phyloP scores from a whole-genome alignment of 2,113 vertebrate species.

The Scomber scombrus region DNA sequence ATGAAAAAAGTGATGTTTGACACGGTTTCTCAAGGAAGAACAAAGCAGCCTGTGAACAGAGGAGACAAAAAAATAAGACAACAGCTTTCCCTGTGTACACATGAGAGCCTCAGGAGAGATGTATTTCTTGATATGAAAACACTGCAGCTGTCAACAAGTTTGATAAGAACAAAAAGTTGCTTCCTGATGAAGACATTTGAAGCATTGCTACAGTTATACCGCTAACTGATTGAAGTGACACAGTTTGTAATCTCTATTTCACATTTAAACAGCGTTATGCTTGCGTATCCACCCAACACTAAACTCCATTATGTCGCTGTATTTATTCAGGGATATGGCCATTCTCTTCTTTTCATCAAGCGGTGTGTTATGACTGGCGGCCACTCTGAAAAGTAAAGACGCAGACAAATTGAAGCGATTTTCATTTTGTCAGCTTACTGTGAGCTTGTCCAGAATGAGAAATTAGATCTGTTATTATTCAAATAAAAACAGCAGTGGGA shows the following conservation, averaged over 20 bases:
- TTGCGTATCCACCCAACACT: slow-evolving; percentile 27
- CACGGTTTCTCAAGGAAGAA: slow-evolving; percentile 4
- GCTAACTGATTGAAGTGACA: slow-evolving; percentile 29
- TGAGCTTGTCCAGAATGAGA: slow-evolving; percentile 60
- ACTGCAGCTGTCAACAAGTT: slow-evolving; percentile 30
- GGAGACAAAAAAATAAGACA: background rate
- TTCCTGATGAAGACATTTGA: slow-evolving; percentile 41
- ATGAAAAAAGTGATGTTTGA: background rate
- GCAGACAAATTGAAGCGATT: slow-evolving; percentile 69
- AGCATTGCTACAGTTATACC: slow-evolving; percentile 7
- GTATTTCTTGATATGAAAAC: background rate
- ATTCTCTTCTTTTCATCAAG: slow-evolving; percentile 57
- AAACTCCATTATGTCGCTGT: slow-evolving; percentile 22
- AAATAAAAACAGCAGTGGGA: slow-evolving; percentile 63
- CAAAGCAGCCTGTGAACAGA: background rate
- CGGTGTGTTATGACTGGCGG: slow-evolving; percentile 67
- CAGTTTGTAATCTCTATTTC: slow-evolving; percentile 40
- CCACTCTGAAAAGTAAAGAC: slow-evolving; percentile 42
- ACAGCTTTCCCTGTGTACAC: slow-evolving; percentile 32
- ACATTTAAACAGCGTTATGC: slow-evolving; percentile 25
- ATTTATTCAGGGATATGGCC: slow-evolving; percentile 51
- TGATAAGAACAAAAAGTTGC: slow-evolving; percentile 29
- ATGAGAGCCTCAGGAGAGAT: slow-evolving; percentile 8
- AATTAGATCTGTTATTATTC: slow-evolving; percentile 75
- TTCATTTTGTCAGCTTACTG: slow-evolving; percentile 61